Evolutionary conservation across 2,888 invertebrate genomes (phyloP).

Genomic region (Philopedon plagiatum): DNA sequence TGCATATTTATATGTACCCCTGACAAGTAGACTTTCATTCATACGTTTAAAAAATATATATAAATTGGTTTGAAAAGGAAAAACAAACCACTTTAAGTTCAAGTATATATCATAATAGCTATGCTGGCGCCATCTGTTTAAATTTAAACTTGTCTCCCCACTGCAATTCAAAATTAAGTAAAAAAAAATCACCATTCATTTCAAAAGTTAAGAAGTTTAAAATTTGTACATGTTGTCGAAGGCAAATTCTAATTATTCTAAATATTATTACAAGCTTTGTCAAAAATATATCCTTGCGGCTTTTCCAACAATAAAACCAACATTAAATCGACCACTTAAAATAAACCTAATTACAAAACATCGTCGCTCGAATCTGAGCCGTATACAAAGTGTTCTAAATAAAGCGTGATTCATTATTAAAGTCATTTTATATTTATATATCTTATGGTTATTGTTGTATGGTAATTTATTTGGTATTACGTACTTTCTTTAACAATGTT

Average conservation of each 20-base stretch:
- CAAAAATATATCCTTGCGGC: conserved; percentile 9
- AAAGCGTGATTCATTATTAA: conserved; percentile 33
- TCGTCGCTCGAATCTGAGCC: conserved; percentile 27
- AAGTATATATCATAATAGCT: too few relatives aligned
- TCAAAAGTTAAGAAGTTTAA: too few relatives aligned
- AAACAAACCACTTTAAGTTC: too few relatives aligned
- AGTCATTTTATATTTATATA: conserved; percentile 27
- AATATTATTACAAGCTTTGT: conserved; percentile 2
- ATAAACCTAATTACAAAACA: conserved; percentile 37
- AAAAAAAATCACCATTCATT: too few relatives aligned
- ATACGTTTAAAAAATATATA: too few relatives aligned
- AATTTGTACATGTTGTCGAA: too few relatives aligned
- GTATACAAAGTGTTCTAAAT: conserved; percentile 42
- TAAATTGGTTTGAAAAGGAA: too few relatives aligned
- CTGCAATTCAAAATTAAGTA: too few relatives aligned
- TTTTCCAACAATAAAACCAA: conserved; percentile 19
- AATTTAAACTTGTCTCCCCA: too few relatives aligned
- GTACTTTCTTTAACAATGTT: conserved; percentile 51
- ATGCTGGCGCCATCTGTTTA: too few relatives aligned
- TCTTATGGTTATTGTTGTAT: conserved; percentile 45
- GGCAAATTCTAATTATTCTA: background rate
- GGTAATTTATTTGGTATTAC: conserved; percentile 47
- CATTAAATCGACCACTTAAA: conserved; percentile 33
- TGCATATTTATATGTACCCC: too few relatives aligned
- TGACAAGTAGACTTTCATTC: too few relatives aligned